These are phyloP conservation scores for Parnassius mnemosyne DNA, from an alignment of 2,888 invertebrate genomes.

Conservation along the genomic window DNA sequence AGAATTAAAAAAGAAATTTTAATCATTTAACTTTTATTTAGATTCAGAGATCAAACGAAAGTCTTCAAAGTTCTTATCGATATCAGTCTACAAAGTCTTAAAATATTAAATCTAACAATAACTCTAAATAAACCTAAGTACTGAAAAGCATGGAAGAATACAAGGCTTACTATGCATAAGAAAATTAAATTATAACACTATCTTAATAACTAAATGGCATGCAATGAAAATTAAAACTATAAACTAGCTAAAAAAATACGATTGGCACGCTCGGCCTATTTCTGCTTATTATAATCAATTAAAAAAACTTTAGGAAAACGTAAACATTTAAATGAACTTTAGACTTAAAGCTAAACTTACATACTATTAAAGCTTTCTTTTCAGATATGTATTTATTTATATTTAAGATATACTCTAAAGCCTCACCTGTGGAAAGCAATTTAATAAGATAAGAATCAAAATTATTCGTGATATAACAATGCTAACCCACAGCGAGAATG, in stretches of 20 bases:
- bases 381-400: constrained; percentile 20
- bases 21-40: constrained; percentile 57
- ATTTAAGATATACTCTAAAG: not conserved
- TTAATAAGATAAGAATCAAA: not conserved
- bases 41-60: constrained; percentile 78
- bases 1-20: constrained; percentile 27
- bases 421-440: not conserved
- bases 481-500: not conserved
- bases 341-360: constrained; percentile 34
- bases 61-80: constrained; percentile 70
- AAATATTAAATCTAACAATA: constrained; percentile 27
- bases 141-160: constrained; percentile 24
- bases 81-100: constrained; percentile 60
- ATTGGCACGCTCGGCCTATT: constrained; percentile 77
- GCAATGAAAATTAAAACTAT: constrained; percentile 19
- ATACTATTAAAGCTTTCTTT: constrained; percentile 61
- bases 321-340: constrained; percentile 29
- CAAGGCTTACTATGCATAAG: constrained; percentile 27
- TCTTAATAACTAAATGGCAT: constrained; percentile 34
- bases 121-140: constrained; percentile 9
- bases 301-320: constrained; percentile 29
- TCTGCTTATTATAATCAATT: constrained; percentile 37
- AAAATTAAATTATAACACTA: constrained; percentile 33
- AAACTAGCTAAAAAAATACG: constrained; percentile 34
- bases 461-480: not conserved